These are phyloP conservation scores for Nesogale talazaci DNA, from an alignment of 2,113 vertebrate species.

Conservation along the genomic window DNA sequence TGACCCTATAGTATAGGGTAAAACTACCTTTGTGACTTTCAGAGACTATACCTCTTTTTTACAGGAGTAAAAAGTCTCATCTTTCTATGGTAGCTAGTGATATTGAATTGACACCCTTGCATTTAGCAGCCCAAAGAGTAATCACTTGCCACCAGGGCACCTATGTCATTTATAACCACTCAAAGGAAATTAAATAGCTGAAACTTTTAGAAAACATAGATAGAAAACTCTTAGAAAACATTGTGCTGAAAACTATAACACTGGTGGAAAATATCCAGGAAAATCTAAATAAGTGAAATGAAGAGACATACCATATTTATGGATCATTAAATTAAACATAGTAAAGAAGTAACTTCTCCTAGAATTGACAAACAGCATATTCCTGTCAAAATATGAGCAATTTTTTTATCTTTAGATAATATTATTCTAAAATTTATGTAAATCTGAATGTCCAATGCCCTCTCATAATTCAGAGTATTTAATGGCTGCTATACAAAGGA, in stretches of 20 bases:
- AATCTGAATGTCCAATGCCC: background rate
- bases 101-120: too few relatives aligned
- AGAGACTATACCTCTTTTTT: too few relatives aligned
- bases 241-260: background rate
- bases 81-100: too few relatives aligned
- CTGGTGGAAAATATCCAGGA: background rate
- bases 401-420: background rate
- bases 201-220: background rate
- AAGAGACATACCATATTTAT: background rate
- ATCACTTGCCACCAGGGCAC: too few relatives aligned
- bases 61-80: too few relatives aligned
- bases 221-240: background rate
- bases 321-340: background rate
- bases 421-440: background rate
- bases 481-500: background rate
- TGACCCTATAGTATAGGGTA: too few relatives aligned
- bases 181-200: background rate
- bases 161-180: background rate
- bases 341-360: background rate
- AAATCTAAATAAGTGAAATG: background rate
- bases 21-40: too few relatives aligned
- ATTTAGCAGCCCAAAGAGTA: too few relatives aligned
- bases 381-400: background rate
- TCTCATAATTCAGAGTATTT: background rate
- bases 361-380: background rate